A percentile compares a stretch with the other conserved stretches of the same genome.
phyloP scores from a whole-genome alignment of 2,113 vertebrate species.

The Nyctibius bracteatus region DNA sequence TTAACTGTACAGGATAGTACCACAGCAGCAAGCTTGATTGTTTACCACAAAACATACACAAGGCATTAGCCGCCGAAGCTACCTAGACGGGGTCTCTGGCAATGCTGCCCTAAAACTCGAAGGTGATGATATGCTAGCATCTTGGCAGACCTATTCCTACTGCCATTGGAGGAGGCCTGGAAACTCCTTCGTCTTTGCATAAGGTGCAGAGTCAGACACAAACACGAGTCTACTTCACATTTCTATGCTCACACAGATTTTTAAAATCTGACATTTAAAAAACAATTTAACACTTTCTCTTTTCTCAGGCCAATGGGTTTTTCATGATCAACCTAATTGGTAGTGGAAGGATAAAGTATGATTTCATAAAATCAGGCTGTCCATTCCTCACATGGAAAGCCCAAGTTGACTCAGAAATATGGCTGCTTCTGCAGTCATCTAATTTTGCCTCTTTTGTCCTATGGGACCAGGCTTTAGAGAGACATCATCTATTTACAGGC shows the following conservation, averaged over 20 bases:
- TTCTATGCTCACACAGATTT: neutral
- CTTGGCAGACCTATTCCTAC: neutral
- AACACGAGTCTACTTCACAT: neutral
- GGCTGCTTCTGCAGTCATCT: conserved; percentile 56
- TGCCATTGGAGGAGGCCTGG: neutral
- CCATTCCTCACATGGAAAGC: conserved; percentile 65
- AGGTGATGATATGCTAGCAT: neutral
- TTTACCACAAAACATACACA: neutral
- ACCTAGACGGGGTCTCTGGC: neutral
- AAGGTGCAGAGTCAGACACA: neutral
- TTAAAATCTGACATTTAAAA: neutral
- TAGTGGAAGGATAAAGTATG: conserved; percentile 32
- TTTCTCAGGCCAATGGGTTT: conserved; percentile 32
- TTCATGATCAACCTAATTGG: conserved; percentile 53
- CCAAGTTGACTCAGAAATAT: conserved; percentile 74
- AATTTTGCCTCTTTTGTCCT: conserved; percentile 75
- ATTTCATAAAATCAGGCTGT: conserved; percentile 69
- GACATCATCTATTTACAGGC: conserved; percentile 77
- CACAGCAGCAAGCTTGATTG: neutral
- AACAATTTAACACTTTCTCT: conserved; percentile 31
- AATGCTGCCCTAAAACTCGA: neutral
- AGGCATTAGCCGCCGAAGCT: neutral
- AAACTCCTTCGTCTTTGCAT: neutral
- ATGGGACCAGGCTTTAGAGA: conserved; percentile 60
- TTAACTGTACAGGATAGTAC: neutral